Conservation (phyloP, 2,888 invertebrate genomes). For the Ophion slaviceki region DNA sequence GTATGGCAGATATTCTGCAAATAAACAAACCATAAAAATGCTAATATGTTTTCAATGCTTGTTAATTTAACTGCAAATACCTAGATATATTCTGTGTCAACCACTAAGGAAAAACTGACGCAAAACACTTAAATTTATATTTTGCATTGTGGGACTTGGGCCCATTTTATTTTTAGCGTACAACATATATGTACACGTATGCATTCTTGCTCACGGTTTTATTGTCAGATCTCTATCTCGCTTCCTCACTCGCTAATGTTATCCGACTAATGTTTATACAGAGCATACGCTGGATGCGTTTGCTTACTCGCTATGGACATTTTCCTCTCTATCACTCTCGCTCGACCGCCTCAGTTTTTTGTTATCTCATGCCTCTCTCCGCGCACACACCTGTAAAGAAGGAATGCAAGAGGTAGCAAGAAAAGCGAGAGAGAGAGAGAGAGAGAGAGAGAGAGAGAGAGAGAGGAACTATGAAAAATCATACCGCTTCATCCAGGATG, state of each 20-base stretch:
- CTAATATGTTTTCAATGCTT: not conserved
- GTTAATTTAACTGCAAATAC: not conserved
- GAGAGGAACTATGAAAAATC: slow-evolving; percentile 23
- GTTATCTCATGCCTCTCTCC: slow-evolving; percentile 56
- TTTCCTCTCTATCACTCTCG: slow-evolving; percentile 9
- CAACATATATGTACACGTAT: not conserved
- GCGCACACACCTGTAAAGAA: slow-evolving; percentile 46
- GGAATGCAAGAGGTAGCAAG: slow-evolving; percentile 31
- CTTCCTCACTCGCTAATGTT: slow-evolving; percentile 7
- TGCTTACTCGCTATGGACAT: slow-evolving; percentile 1
- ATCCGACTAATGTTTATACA: slow-evolving; percentile 49
- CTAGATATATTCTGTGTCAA: not conserved
- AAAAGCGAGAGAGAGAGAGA: not conserved
- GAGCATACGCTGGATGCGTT: slow-evolving; percentile 29
- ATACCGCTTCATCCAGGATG: slow-evolving; percentile 47
- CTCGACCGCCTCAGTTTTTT: slow-evolving; percentile 27
- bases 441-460: slow-evolving; percentile 38
- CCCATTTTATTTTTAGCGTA: not conserved
- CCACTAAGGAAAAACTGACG: not conserved
- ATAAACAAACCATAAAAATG: not conserved
- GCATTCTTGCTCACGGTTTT: slow-evolving; percentile 23
- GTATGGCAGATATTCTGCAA: not conserved
- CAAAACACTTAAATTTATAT: not conserved
- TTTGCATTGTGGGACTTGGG: not conserved
- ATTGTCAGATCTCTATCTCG: not conserved